These are phyloP conservation scores for Labroides dimidiatus DNA, from an alignment of 2,797 vertebrate species.

Conservation along the genomic window DNA sequence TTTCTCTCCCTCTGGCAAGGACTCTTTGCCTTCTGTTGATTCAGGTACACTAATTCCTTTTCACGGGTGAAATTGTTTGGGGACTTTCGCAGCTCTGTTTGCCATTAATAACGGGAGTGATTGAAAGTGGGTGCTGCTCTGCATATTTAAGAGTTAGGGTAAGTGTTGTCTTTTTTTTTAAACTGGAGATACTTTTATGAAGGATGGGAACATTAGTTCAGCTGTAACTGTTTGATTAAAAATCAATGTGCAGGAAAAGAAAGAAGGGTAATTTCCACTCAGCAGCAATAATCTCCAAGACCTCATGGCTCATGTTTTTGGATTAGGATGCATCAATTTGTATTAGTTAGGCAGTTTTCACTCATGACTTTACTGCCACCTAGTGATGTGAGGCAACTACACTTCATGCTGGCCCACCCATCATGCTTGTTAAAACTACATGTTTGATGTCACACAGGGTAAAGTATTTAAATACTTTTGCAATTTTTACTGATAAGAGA, in stretches of 20 bases:
- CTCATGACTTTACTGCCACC: slow-evolving; percentile 78
- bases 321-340: slow-evolving; percentile 27
- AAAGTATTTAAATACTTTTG: background rate
- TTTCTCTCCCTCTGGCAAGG: slow-evolving; percentile 59
- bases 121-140: slow-evolving; percentile 6
- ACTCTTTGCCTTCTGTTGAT: slow-evolving; percentile 65
- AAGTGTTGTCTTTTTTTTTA: background rate
- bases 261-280: slow-evolving; percentile 1
- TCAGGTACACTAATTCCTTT: slow-evolving; percentile 45
- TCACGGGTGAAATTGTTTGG: slow-evolving; percentile 8
- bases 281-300: slow-evolving; percentile 19
- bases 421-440: slow-evolving; percentile 39
- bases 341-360: slow-evolving; percentile 27
- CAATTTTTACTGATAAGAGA: background rate
- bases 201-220: background rate
- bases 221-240: slow-evolving; percentile 1
- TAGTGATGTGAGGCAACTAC: slow-evolving; percentile 65
- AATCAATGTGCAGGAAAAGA: background rate
- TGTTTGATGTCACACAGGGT: background rate
- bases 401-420: slow-evolving; percentile 24
- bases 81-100: slow-evolving; percentile 9
- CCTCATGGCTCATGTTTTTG: slow-evolving; percentile 30
- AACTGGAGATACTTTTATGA: slow-evolving; percentile 13
- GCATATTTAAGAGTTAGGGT: slow-evolving; percentile 14
- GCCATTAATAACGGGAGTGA: slow-evolving; percentile 16